Conservation (phyloP, 2,113 vertebrate genomes). For the Pica pica region DNA sequence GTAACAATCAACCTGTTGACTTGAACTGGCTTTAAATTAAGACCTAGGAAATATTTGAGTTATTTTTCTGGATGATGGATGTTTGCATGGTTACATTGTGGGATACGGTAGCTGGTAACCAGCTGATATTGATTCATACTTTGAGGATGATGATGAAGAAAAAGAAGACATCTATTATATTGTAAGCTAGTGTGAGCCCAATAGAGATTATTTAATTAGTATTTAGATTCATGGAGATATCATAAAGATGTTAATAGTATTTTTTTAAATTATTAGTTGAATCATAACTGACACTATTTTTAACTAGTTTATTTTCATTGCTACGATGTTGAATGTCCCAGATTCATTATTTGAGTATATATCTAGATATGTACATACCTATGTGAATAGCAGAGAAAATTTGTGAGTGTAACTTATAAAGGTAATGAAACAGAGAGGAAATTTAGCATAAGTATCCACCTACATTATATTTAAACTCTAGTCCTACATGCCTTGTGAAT, state of each 20-base stretch:
- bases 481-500: constrained; percentile 11
- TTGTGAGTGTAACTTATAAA: constrained; percentile 40
- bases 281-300: constrained; percentile 77
- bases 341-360: constrained; percentile 62
- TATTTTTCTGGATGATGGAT: constrained; percentile 54
- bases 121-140: constrained; percentile 74
- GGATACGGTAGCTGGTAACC: constrained; percentile 80
- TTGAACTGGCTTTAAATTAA: constrained; percentile 3
- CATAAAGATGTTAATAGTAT: constrained; percentile 79
- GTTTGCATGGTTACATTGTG: constrained; percentile 52
- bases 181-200: constrained; percentile 65
- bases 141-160: constrained; percentile 38
- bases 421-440: constrained; percentile 57
- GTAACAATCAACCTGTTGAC: background rate
- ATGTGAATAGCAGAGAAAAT: constrained; percentile 61
- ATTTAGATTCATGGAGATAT: constrained; percentile 74
- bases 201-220: constrained; percentile 71
- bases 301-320: constrained; percentile 78
- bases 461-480: constrained; percentile 8
- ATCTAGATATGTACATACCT: constrained; percentile 67
- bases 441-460: constrained; percentile 39
- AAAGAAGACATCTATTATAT: constrained; percentile 68
- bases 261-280: constrained; percentile 79
- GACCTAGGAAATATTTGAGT: background rate
- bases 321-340: constrained; percentile 61